Evolutionary conservation across 2,888 invertebrate genomes (phyloP).

Genomic region (Sthenelais limicola): DNA sequence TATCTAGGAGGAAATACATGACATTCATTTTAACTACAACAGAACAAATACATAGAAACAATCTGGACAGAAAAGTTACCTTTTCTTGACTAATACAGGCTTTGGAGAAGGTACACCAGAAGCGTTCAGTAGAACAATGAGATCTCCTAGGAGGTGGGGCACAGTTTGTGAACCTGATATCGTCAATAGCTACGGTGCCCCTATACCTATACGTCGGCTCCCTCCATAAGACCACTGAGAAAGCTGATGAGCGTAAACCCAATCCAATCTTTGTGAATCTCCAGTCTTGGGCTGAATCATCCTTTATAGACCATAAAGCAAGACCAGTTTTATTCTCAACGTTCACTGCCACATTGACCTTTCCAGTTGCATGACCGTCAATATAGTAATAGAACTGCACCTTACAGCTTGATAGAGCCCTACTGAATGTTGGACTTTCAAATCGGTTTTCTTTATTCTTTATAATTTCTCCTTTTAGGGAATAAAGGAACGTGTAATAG

Average conservation of each 20-base stretch:
- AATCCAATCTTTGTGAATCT: conserved; percentile 22
- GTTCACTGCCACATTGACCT: conserved; percentile 50
- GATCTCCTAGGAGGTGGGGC: conserved; percentile 55
- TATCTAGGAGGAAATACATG: no score
- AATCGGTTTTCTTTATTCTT: conserved; percentile 50
- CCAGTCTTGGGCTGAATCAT: background rate
- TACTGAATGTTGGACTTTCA: conserved; percentile 55
- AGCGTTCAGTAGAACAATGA: conserved; percentile 43
- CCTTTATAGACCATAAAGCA: background rate
- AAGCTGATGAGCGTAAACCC: background rate
- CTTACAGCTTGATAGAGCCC: conserved; percentile 58
- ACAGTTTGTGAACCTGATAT: conserved; percentile 61
- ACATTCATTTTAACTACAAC: no score
- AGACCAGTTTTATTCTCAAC: background rate
- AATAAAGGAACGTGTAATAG: conserved; percentile 59
- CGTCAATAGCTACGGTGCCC: conserved; percentile 62
- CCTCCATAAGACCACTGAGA: background rate
- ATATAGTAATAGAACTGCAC: conserved; percentile 62
- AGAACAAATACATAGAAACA: no score
- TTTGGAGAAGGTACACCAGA: conserved; percentile 17
- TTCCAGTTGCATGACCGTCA: conserved; percentile 54
- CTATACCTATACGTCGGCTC: conserved; percentile 28
- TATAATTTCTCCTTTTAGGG: conserved; percentile 36
- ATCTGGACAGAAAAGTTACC: no score
- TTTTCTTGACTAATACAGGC: conserved; percentile 11